Evolutionary conservation across 2,113 vertebrate genomes (phyloP), one percentile per base, ranked within the genome.

Genomic region (Edolisoma coerulescens): DNA sequence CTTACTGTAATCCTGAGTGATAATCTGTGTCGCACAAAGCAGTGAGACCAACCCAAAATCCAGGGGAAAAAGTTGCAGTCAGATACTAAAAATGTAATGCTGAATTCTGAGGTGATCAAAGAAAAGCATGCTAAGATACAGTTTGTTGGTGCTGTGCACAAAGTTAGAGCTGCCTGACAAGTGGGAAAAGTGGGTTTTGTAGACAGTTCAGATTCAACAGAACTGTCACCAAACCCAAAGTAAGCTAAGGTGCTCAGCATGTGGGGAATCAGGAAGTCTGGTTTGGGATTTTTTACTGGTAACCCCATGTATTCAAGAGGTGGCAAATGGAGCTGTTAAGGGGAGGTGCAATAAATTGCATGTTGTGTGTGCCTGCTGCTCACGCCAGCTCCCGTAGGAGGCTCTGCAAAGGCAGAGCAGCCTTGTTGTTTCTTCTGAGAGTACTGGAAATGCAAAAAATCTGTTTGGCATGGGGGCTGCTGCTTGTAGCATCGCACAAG

Each of bases 361-460:
- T 2, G 7, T 41, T 63, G 21, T 24, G 13, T 10, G 21, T 45
- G 52, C 61, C 27, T 73, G 53, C 87, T 63, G 67, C 11, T 8
- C 61, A 10, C 0, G 0, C 52, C 26, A 4, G 30, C n/a, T 92
- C 70, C 82, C 21, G 0, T 20, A 73, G 63, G 64, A 80, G 50
- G 53, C 24, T 79, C 45, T 42, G 49, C 35, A 10, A 6, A 39
- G 65, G 49, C 65, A 24, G 50, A 67, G 41, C 70, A 81, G 56
- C 47, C 30, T 84, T 86, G 35, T 45, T 6, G 11, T 89, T 87
- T 49, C 30, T 87, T 30, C 28, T 44, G 35, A 41, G 50, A 56
- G 13, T 33, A 18, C 15, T 87, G 83, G 54, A 95, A 91, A 92
- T 93, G n/a, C 49, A 85, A 83, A 85, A 91, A 56, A 63, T 57